A percentile compares a stretch with the other conserved stretches of the same genome.
Evolutionary conservation across 2,888 invertebrate genomes (phyloP).

Genomic region (Synergus umbraculus): DNA sequence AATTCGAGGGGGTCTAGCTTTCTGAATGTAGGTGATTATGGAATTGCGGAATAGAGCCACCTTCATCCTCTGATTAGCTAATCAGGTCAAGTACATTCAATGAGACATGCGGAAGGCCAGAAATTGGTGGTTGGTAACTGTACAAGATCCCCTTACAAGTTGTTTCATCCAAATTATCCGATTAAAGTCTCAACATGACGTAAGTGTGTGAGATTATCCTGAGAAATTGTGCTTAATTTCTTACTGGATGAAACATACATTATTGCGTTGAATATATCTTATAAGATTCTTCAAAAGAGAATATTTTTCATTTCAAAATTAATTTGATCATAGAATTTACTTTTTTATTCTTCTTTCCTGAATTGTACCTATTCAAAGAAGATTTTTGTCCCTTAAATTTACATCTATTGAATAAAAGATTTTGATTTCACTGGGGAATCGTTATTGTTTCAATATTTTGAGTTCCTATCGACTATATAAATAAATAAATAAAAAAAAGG

Average conservation of each 20-base stretch:
- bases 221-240: neutral
- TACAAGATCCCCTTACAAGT: slow-evolving; percentile 5
- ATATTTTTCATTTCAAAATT: too few relatives aligned
- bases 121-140: neutral
- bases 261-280: neutral
- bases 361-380: too few relatives aligned
- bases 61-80: neutral
- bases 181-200: neutral
- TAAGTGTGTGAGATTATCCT: neutral
- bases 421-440: neutral
- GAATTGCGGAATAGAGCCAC: neutral
- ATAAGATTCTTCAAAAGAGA: too few relatives aligned
- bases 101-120: neutral
- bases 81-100: neutral
- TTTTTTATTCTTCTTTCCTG: too few relatives aligned
- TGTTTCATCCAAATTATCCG: neutral
- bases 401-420: too few relatives aligned
- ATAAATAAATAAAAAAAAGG: neutral
- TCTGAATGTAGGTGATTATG: neutral
- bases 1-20: neutral
- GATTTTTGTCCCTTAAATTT: too few relatives aligned
- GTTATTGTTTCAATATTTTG: neutral
- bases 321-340: too few relatives aligned
- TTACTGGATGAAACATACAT: neutral
- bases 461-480: neutral